phyloP scores from a whole-genome alignment of 2,113 vertebrate genomes.

The Casuarius casuarius region DNA sequence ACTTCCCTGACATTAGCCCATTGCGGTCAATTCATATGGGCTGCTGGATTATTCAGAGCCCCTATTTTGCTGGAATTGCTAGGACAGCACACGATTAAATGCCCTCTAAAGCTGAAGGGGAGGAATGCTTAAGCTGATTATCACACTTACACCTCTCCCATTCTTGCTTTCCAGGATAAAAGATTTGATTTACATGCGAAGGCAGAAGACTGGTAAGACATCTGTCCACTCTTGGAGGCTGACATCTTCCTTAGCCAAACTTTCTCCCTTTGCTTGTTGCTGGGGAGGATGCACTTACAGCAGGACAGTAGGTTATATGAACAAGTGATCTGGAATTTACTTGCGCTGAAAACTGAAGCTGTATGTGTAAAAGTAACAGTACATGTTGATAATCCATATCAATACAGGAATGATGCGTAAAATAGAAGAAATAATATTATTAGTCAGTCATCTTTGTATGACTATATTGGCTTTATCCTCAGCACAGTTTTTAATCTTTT shows the following conservation, averaged over 20 bases:
- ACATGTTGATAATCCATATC: neutral
- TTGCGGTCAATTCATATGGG: accelerated
- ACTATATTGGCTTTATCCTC: neutral
- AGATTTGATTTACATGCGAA: constrained; percentile 34
- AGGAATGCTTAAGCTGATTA: neutral
- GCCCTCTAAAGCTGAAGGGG: neutral
- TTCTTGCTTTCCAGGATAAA: constrained; percentile 66
- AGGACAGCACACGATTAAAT: neutral
- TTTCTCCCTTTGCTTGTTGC: neutral
- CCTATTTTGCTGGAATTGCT: accelerated
- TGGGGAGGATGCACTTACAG: neutral
- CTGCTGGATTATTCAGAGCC: neutral
- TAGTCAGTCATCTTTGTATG: neutral
- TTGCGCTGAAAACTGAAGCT: neutral
- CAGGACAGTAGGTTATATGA: neutral
- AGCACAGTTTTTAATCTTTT: neutral
- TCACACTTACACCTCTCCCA: neutral
- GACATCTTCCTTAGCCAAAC: neutral
- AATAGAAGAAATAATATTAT: neutral
- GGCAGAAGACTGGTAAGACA: constrained; percentile 72
- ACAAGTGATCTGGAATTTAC: neutral
- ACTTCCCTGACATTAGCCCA: neutral
- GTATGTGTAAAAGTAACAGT: neutral
- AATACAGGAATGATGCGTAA: neutral
- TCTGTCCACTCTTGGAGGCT: neutral